Evolutionary conservation across 2,888 invertebrate species (phyloP), one percentile per base, ranked within the genome.

Genomic region (Hemaris fuciformis): DNA sequence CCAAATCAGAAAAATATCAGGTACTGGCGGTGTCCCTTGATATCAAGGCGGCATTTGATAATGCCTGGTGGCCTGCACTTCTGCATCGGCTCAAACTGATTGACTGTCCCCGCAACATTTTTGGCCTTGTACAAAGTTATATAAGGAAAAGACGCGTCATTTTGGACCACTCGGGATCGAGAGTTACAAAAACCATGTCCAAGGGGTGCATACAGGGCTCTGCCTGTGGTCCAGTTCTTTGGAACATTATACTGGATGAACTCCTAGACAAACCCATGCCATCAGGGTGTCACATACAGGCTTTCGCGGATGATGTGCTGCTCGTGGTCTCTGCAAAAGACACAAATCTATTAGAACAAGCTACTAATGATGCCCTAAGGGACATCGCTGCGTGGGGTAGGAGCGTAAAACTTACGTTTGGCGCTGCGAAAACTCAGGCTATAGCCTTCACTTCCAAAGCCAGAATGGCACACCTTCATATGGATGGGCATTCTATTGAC

Each of bases 131-230:
- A 0, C n/a, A 20, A 0, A 64, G 61, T 45, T 76, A 75, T 58
- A n/a, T 64, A 0, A 5, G 13, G 0, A 18, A 69, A 1, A 23
- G 74, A 0, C 45, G 6, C 1, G 68, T 72, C 0, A 25, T 2
- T 0, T 7, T 75, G 0, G 45, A 66, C 22, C 63, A 62, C 13
- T 66, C 68, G 0, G 70, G 63, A 4, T 3, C 43, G 0, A 27
- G 6, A 0, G 58, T 41, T 0, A 7, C 43, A 3, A 72, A 72
- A 59, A 4, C 8, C 0, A 70, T 66, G 59, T 63, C 67, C 2
- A 70, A 57, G 34, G 74, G 74, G 0, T 75, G 74, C 59, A 64
- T 75, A 0, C 74, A 76, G 59, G 75, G 75, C 0, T 74, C 74
- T 0, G 59, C 63, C 0, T 65, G 68, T 5, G 72, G 72, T 0